phyloP scores from a whole-genome alignment of 2,888 invertebrate species.

The Drosophila leonis region DNA sequence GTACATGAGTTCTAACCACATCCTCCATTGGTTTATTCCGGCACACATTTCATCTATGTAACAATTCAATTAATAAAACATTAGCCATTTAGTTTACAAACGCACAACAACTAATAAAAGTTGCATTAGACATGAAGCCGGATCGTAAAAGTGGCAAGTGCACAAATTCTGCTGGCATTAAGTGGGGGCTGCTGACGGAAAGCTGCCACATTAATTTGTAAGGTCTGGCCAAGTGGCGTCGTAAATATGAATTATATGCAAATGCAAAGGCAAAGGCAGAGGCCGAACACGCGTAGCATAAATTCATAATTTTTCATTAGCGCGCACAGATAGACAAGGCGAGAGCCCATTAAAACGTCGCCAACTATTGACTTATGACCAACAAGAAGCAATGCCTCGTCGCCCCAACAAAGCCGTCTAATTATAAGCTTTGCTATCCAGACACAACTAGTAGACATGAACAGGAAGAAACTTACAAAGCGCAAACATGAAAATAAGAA shows the following conservation, averaged over 20 bases:
- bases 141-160: slow-evolving; percentile 35
- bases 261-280: slow-evolving; percentile 20
- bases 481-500: slow-evolving; percentile 58
- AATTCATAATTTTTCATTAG: slow-evolving; percentile 80
- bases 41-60: slow-evolving; percentile 5
- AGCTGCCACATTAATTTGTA: slow-evolving; percentile 52
- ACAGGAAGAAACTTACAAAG: slow-evolving; percentile 50
- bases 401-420: slow-evolving; percentile 53
- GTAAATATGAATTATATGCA: slow-evolving; percentile 51
- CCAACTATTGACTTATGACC: slow-evolving; percentile 78
- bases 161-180: slow-evolving; percentile 17
- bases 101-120: slow-evolving; percentile 51
- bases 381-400: slow-evolving; percentile 28
- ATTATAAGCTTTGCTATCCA: slow-evolving; percentile 62
- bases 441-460: slow-evolving; percentile 22
- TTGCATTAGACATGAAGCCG: slow-evolving; percentile 29
- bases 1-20: neutral
- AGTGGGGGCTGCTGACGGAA: slow-evolving; percentile 39
- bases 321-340: slow-evolving; percentile 41
- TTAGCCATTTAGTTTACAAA: slow-evolving; percentile 40
- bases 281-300: slow-evolving; percentile 31
- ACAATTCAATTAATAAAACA: slow-evolving; percentile 69
- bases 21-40: neutral
- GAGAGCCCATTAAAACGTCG: slow-evolving; percentile 71
- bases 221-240: slow-evolving; percentile 22